Evolutionary conservation across 2,888 invertebrate genomes (phyloP), one percentile per base, ranked within the genome.

Genomic region (Iselma pallidipennis): DNA sequence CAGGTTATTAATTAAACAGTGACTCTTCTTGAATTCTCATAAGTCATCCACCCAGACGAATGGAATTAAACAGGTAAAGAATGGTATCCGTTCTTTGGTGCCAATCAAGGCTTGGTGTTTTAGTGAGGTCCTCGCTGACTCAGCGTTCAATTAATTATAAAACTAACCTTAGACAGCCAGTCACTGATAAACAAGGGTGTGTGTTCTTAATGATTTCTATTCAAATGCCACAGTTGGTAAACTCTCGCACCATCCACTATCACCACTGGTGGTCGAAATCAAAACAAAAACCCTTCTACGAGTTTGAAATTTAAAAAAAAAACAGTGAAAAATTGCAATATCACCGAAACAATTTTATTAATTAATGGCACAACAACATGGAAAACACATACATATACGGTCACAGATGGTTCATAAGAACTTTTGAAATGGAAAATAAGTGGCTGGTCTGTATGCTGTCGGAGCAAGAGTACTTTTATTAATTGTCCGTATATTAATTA

Each of bases 1-100:
- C 73, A 66, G 72, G 74, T 75, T 76, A 75, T 75, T 76, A 75
- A 76, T 75, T 75, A 76, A 75, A 73, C 73, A 69, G 62, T 66
- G 61, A 66, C 74, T 74, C 69, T 67, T 67, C 66, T 71, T 63
- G 71, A 71, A 70, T 71, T 70, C 66, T 69, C 72, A 70, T 72
- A 71, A 71, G 70, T 74, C 72, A 74, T 73, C 68, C 66, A 60
- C 60, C 57, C 59, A 49, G 57, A 61, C 59, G 60, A 66, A 7
- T 45, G 66, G 64, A 69, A 69, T 69, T 68, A 66, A 70, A 70
- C 71, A 70, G 70, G 68, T 69, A 68, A 45, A 68, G 65, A 67
- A 59, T 66, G 29, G 61, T 54, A 55, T 54, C 55, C 61, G 65
- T 59, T 61, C 57, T 65, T 49, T 55, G 69, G 67, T 68, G 68